Evolutionary conservation across 1,140 invertebrate species (phyloP), one percentile per base, ranked within the genome.

Genomic region (Aethina tumida): DNA sequence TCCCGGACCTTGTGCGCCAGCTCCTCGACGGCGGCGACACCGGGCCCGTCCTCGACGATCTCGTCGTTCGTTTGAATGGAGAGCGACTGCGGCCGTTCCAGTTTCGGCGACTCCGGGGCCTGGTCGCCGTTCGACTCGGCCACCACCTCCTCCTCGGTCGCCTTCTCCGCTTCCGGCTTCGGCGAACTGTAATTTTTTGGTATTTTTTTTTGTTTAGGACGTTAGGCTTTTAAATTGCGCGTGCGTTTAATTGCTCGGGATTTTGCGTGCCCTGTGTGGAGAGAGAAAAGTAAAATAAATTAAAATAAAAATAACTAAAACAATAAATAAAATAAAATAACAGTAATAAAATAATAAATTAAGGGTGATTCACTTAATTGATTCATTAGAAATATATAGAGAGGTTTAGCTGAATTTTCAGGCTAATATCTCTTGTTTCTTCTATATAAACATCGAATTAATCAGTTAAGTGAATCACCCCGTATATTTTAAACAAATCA

Each of bases 31-130:
- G 15, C 30, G 9, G 25, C 32, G 9, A 39, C 14, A 25, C 7
- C 35, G 4, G 35, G n/a, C 15, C 13, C 27, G 9, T 43, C 39
- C 30, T 25, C 38, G 7, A 37, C 39, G 24, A 43, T 41, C 2
- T 43, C 29, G 15, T 40, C 60, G 30, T 59, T 62, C 5, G 56
- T 59, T 32, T 65, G 63, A 39, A 72, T 55, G 18, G 64, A 66
- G 15, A 71, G 45, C 4, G 68, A 69, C 35, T 63, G 65, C 7
- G 68, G 68, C 32, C 69, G 66, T 55, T 70, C 66, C 21, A 63
- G 39, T 53, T 67, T 70, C 22, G 60, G 39, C 5, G 54, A 47
- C 29, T 14, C 21, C 15, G 27, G 18, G 18, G 29, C n/a, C 32
- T 37, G 35, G 27, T 45, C 42, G 24, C 39, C 41, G 10, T 32